Evolutionary conservation across 1,140 invertebrate genomes (phyloP).

Genomic region (Zaprionus ornatus): DNA sequence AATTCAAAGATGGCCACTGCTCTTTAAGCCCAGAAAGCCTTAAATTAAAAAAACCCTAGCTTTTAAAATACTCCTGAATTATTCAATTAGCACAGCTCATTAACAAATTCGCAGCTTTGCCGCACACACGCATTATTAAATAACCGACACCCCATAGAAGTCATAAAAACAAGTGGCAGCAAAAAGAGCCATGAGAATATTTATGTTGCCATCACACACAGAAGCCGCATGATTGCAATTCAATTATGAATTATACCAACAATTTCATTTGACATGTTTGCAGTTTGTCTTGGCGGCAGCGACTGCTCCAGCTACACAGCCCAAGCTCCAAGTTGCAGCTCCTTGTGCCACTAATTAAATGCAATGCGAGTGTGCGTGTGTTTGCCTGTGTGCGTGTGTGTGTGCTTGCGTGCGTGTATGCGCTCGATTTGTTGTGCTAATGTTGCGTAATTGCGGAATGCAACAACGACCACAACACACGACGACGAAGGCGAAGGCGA

Average conservation of each 20-base stretch:
- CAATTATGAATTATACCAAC: constrained; percentile 81
- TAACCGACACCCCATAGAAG: constrained; percentile 8
- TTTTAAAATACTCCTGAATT: too few species aligned
- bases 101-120: constrained; percentile 1
- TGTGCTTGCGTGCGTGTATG: constrained; percentile 8
- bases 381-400: not conserved
- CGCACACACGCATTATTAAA: not conserved
- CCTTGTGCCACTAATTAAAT: constrained; percentile 71
- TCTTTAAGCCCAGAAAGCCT: too few species aligned
- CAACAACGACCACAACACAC: constrained; percentile 17
- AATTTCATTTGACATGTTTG: constrained; percentile 68
- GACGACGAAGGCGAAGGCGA: not conserved
- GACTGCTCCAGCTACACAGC: not conserved
- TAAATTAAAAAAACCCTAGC: too few species aligned
- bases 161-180: constrained; percentile 9
- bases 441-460: constrained; percentile 72
- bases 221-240: constrained; percentile 58
- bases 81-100: not conserved
- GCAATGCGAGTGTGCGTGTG: constrained; percentile 38
- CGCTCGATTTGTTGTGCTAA: constrained; percentile 79
- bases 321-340: not conserved
- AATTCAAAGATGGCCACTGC: too few species aligned
- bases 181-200: constrained; percentile 16
- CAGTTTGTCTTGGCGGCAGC: constrained; percentile 14
- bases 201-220: constrained; percentile 62